Evolutionary conservation across 2,888 invertebrate genomes (phyloP), one percentile per base, ranked within the genome.

Genomic region (Agrotis exclamationis): DNA sequence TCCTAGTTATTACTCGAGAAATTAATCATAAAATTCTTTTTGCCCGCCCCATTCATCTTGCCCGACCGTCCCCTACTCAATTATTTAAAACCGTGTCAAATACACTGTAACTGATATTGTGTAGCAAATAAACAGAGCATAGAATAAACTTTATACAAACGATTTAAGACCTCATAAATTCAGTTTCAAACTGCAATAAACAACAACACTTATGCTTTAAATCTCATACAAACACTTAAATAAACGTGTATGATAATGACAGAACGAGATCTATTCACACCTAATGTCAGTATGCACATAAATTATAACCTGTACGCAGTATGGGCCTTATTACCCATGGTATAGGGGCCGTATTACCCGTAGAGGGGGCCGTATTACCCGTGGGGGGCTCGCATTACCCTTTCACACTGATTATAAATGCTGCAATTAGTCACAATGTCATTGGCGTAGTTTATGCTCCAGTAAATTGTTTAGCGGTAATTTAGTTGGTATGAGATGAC

Each of bases 231-330:
- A 62, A 77, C 64, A 71, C 82, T 68, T 63, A 56, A 65, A 65
- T 62, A 63, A 70, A 44, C 77, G 51, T 54, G 57, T 77, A 76
- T 75, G 79, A 76, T 88, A 90, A 90, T 90, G 84, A 81, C 76
- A 85, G 82, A 68, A 86, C 83, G 62, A 86, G 78, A 84, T 85
- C 80, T 79, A 77, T 86, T 86, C 85, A 77, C 88, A 85, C 88
- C 84, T 90, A 84, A 83, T 85, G 84, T 84, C 80, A 84, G 54
- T 80, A 86, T 85, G 86, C 82, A 84, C 85, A 89, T 90, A 88
- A 86, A 88, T 90, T 88, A 86, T 64, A 56, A 48, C 71, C 63
- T 62, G 58, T 48, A 48, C 22, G 18, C 66, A 66, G 33, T 60
- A 39, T 50, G 51, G 47, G 50, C 76, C 74, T 76, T 88, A 88